Base-by-base conservation (phyloP, 53 echinoderm and acorn worm genomes). In the Henricia sp. region DNA sequence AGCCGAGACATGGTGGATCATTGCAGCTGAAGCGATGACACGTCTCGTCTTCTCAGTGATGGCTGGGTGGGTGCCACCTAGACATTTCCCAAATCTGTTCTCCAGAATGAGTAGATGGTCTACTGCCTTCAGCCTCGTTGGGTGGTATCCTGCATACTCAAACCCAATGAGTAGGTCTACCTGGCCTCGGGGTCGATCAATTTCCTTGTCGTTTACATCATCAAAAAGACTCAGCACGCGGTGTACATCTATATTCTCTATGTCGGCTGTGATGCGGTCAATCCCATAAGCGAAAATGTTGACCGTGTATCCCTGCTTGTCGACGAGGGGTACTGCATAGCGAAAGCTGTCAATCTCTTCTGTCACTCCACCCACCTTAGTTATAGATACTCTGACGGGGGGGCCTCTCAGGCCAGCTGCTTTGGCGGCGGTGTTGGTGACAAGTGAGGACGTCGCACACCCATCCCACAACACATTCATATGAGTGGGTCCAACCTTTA, bases 281-380 rank as follows among this genome's bases (percentile, higher is more conserved):
- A 88, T 88, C 19, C 82, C 87, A 41, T 80, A 87, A 0, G 87
- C 87, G 34, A 67, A 52, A n/a, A 87, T 55, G 16, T 38, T 28
- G 2, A 71, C 29, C 12, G 37, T 33, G 35, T 82, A 42, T 23
- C 88, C 88, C 35, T 57, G 20, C 12, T 69, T 82, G 42, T 88
- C 82, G 12, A 46, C 60, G 23, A 88, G 51, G 12, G 70, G 70
- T n/a, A n/a, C n/a, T n/a, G n/a, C n/a, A n/a, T 86, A 86, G 20
- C 50, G 41, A 25, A 46, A 17, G 36, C 76, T 86, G 75, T 86
- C n/a, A n/a, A n/a, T n/a, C n/a, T n/a, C n/a, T n/a, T n/a, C n/a
- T n/a, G n/a, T n/a, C n/a, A n/a, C n/a, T n/a, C n/a, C n/a, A n/a
- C n/a, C n/a, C n/a, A n/a, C n/a, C n/a, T n/a, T n/a, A n/a, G n/a